These are phyloP conservation scores for Psilopsiagon aurifrons DNA, from an alignment of 2,113 vertebrate genomes.

Conservation along the genomic window DNA sequence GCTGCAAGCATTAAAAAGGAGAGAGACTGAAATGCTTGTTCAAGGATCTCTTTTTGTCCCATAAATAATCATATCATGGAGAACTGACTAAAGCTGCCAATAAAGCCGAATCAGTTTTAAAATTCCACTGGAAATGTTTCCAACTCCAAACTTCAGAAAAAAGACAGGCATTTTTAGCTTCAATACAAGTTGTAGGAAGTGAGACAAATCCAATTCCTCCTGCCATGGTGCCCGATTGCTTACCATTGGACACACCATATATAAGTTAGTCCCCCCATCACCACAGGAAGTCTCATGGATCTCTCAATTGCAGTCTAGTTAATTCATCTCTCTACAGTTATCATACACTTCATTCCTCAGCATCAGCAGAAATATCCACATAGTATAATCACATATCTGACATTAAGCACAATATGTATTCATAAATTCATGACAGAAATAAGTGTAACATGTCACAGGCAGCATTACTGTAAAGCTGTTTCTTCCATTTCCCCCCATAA, in stretches of 20 bases:
- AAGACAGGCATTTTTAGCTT: background rate
- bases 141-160: background rate
- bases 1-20: slow-evolving; percentile 73
- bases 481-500: background rate
- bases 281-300: accelerated
- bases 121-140: background rate
- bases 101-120: background rate
- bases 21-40: slow-evolving; percentile 2
- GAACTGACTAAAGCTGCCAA: background rate
- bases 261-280: background rate
- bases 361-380: background rate
- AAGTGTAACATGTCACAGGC: background rate
- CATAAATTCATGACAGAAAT: background rate
- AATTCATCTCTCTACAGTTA: background rate
- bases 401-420: background rate
- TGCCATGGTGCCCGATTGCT: background rate
- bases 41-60: background rate
- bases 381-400: background rate
- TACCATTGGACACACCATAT: background rate
- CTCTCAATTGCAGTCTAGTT: background rate
- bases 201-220: background rate
- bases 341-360: background rate
- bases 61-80: background rate
- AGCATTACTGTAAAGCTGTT: background rate
- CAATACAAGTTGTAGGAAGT: background rate